A percentile compares a stretch with the other conserved stretches of the same genome.
These are phyloP conservation scores for Octomys mimax DNA, from an alignment of 2,797 vertebrate species.

Conservation along the genomic window DNA sequence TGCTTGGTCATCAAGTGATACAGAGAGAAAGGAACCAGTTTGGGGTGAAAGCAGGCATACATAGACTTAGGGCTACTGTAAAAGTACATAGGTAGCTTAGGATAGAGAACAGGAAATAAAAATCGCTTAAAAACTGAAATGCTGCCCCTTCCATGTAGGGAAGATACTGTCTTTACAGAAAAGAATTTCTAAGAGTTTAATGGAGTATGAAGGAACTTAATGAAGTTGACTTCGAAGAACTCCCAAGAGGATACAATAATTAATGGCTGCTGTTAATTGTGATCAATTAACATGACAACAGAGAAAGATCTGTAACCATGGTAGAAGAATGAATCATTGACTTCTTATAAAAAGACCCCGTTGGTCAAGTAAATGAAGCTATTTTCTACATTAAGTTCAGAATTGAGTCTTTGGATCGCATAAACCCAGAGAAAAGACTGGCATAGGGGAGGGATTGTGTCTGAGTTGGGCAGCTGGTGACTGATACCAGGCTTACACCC, in stretches of 20 bases:
- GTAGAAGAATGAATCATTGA: constrained; percentile 60
- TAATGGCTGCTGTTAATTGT: constrained; percentile 78
- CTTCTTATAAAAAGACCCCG: constrained; percentile 61
- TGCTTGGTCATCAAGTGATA: background rate
- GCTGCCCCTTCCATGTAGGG: background rate
- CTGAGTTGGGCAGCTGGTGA: background rate
- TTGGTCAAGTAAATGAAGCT: constrained; percentile 62
- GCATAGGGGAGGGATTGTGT: background rate
- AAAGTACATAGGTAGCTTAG: background rate
- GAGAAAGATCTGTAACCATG: constrained; percentile 70
- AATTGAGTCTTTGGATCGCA: constrained; percentile 39
- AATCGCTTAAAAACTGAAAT: background rate
- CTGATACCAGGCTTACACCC: background rate
- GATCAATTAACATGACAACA: constrained; percentile 78
- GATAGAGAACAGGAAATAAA: background rate
- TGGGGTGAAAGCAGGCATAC: background rate
- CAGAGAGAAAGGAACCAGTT: background rate
- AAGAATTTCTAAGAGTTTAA: constrained; percentile 5
- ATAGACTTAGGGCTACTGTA: background rate
- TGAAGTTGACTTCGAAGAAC: constrained; percentile 56
- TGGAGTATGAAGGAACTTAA: constrained; percentile 66
- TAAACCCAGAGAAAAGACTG: constrained; percentile 18
- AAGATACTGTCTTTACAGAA: background rate
- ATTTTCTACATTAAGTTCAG: constrained; percentile 60
- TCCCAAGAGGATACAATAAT: constrained; percentile 70